Base-by-base conservation (phyloP, 2,888 invertebrate genomes). In the Lamproptera curius region DNA sequence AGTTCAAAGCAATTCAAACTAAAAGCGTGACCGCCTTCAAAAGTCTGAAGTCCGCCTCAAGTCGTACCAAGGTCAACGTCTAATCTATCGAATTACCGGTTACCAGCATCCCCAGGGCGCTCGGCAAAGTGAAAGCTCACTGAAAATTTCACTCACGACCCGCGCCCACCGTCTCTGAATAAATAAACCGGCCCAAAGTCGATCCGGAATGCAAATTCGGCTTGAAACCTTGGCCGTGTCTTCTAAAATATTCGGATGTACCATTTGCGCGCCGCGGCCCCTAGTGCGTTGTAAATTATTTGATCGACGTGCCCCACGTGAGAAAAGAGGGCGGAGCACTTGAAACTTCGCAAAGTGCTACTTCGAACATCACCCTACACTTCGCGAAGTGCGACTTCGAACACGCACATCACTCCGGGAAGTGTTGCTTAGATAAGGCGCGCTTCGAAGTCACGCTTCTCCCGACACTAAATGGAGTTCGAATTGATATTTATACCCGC, bases 231-330 rank as follows among this genome's bases (percentile, higher is more conserved):
- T 49, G 49, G 49, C 43, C 48, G 26, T 40, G 44, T 49, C 49
- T 49, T 49, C 31, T 49, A 49, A 44, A 49, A 49, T 49, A 49
- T 49, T 49, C 49, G 40, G 39, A 17, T 31, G 44, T 44, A 13
- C 11, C 6, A 3, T 20, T 5, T 20, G 3, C 20, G 10, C 28
- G n/a, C 6, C 11, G 11, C 11, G 11, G 11, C 2, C n/a, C 11
- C 41, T 34, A 44, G 49, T 44, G 44, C 40, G 39, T 49, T 41
- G 44, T 49, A 44, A 49, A 49, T 49, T 49, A 49, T 49, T 49
- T 41, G 40, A 35, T n/a, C 11, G 31, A 6, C 20, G 20, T 3
- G 20, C n/a, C n/a, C n/a, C n/a, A n/a, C 6, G 20, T 20, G 20
- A 3, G 6, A 20, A 20, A 44, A 36, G 40, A 49, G n/a, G n/a